Conservation (phyloP, 2,888 invertebrate genomes). For the Empis livida region DNA sequence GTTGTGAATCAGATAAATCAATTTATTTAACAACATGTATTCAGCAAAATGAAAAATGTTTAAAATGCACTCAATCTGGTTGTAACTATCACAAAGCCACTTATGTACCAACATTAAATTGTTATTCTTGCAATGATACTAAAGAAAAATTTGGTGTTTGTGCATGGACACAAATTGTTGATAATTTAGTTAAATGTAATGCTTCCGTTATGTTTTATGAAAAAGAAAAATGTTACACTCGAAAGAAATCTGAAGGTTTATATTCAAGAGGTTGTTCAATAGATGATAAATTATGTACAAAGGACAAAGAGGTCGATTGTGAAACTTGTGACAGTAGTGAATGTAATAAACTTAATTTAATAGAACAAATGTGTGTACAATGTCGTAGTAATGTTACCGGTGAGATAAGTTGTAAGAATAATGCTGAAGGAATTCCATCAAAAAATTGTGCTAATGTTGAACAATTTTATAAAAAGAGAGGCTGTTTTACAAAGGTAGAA, state of each 20-base stretch:
- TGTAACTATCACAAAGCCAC: conserved; percentile 18
- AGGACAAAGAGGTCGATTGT: not conserved
- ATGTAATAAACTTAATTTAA: conserved; percentile 4
- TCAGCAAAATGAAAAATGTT: conserved; percentile 16
- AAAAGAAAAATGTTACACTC: conserved; percentile 12
- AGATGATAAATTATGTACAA: conserved; percentile 6
- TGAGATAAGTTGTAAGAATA: not conserved
- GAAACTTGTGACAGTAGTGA: not conserved
- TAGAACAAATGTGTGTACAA: conserved; percentile 2
- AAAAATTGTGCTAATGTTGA: not conserved
- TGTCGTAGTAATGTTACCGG: not conserved
- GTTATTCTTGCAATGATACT: conserved; percentile 11
- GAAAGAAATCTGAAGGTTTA: conserved; percentile 6
- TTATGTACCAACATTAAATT: conserved; percentile 6
- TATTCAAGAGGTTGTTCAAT: conserved; percentile 15
- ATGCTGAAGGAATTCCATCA: not conserved
- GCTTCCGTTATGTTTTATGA: conserved; percentile 7
- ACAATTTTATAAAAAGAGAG: not conserved
- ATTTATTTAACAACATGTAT: conserved; percentile 20
- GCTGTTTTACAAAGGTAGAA: not conserved
- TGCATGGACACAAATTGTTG: conserved; percentile 6
- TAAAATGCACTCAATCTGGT: conserved; percentile 17
- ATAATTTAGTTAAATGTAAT: conserved; percentile 4
- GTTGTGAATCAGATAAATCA: conserved; percentile 22
- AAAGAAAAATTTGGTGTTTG: conserved; percentile 9